Evolutionary conservation across 2,888 invertebrate genomes (phyloP), one percentile per base, ranked within the genome.

Genomic region (Agriopis leucophaearia): DNA sequence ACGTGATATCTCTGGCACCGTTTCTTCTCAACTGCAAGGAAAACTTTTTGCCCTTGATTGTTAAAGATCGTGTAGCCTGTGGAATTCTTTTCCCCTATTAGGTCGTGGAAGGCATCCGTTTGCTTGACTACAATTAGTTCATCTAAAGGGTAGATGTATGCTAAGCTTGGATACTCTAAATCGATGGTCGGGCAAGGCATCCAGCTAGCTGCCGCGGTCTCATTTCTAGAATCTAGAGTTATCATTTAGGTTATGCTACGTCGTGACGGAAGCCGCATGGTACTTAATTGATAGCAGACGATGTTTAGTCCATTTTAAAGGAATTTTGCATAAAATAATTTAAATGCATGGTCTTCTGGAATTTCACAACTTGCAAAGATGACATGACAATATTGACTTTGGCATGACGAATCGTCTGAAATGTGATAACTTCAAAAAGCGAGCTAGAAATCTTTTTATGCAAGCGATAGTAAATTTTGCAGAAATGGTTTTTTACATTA

Each of bases 31-130:
- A 86, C 80, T 0, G 87, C 91, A 7, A 91, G 18, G 62, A 90
- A 91, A 0, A 90, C 83, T 64, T 90, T 90, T 40, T 90, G 82
- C 0, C 87, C 86, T 48, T 72, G 59, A 0, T 76, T 81, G 59
- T 91, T 91, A 67, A 81, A 88, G 7, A 91, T 84, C 2, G 89
- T 91, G 74, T 85, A 91, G 8, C 79, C 75, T 0, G 73, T 71
- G 1, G 78, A 78, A 18, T 18, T 27, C 0, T 69, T 72, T 18
- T 72, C 66, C 5, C 87, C 83, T 40, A 89, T 85, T 0, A 86
- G 3, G 18, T 85, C 69, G 66, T 90, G 90, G 0, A 86, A 75
- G 27, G 73, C 70, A 61, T 90, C 89, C 9, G 71, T 64, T 74
- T 78, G 80, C 61, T 81, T 73, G 0, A 81, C 78, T 2, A 91